Conservation (phyloP, 2,113 vertebrate genomes). For the Raja brachyura region DNA sequence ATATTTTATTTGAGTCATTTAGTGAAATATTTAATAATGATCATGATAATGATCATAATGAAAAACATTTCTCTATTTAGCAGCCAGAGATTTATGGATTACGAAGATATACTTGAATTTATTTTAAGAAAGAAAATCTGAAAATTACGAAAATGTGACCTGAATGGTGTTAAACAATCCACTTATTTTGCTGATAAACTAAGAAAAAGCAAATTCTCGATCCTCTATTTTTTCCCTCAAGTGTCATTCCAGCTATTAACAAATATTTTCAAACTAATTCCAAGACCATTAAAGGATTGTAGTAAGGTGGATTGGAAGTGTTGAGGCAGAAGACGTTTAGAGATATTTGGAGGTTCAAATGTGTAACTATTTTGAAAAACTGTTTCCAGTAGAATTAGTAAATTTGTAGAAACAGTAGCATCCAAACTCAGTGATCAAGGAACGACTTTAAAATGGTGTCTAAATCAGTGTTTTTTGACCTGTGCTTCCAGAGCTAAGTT, state of each 20-base stretch:
- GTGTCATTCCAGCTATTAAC: not conserved
- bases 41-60: not conserved
- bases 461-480: no score
- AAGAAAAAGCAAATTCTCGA: not conserved
- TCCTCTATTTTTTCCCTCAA: not conserved
- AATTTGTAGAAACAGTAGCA: no score
- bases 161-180: not conserved
- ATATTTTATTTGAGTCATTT: not conserved
- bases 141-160: not conserved
- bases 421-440: no score
- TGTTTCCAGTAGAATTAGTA: no score
- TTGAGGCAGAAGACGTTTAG: not conserved
- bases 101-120: not conserved
- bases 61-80: not conserved
- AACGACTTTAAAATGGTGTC: no score
- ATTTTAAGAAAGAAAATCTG: not conserved
- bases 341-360: no score
- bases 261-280: not conserved
- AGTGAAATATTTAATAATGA: not conserved
- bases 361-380: no score
- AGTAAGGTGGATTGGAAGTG: not conserved
- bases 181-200: not conserved
- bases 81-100: not conserved
- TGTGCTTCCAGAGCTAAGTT: no score
- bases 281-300: not conserved